A percentile compares a stretch with the other conserved stretches of the same genome.
Conservation (phyloP, 2,888 invertebrate genomes). For the Tiliacea citrago region DNA sequence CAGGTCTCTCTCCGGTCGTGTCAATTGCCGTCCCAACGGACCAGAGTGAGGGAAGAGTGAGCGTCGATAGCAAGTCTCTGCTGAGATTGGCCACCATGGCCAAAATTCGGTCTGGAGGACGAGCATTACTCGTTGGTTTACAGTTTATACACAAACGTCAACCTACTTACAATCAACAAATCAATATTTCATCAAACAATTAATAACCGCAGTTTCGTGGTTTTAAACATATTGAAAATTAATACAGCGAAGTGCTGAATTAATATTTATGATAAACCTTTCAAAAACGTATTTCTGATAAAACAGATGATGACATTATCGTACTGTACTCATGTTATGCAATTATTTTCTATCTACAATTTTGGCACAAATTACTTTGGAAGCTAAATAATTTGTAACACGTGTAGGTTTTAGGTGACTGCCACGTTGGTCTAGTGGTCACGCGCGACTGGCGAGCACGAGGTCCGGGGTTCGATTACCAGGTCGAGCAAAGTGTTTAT, state of each 20-base stretch:
- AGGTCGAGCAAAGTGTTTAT: too few species aligned
- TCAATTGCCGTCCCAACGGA: too few species aligned
- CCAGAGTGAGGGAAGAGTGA: too few species aligned
- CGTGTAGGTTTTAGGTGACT: constrained; percentile 17
- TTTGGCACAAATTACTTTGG: neutral
- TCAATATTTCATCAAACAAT: constrained; percentile 24
- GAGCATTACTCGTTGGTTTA: neutral
- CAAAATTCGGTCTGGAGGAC: too few species aligned
- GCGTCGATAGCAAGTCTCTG: too few species aligned
- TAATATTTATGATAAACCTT: constrained; percentile 5
- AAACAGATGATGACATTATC: neutral
- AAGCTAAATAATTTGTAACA: neutral
- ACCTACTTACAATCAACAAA: neutral
- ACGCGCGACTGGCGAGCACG: too few species aligned
- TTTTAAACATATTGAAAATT: constrained; percentile 27
- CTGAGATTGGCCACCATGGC: too few species aligned
- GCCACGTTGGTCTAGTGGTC: too few species aligned
- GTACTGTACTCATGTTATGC: neutral
- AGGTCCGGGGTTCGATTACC: too few species aligned
- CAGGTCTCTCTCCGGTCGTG: too few species aligned
- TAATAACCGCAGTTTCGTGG: constrained; percentile 26
- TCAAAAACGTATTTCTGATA: neutral
- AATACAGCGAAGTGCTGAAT: constrained; percentile 18
- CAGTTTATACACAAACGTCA: constrained; percentile 3
- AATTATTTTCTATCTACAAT: neutral